A percentile compares a stretch with the other conserved stretches of the same genome.
phyloP scores from a whole-genome alignment of 2,113 vertebrate species.

The Oceanodroma tethys region DNA sequence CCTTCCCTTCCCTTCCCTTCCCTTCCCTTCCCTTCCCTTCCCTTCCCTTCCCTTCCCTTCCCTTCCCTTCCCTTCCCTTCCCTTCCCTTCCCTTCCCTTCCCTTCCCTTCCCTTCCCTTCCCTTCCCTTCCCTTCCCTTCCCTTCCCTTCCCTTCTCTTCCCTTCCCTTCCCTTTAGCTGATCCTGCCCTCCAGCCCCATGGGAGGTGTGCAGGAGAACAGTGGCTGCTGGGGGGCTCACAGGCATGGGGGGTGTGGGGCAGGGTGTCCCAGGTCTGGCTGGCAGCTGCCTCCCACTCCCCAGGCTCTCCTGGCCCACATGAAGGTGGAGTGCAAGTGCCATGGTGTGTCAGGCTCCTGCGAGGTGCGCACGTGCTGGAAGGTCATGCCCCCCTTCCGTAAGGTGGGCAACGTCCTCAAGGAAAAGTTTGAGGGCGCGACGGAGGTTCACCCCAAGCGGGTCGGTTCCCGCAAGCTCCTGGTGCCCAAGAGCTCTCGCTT shows the following conservation, averaged over 20 bases:
- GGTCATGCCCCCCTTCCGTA: slow-evolving; percentile 75
- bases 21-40: background rate
- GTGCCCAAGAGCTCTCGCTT: slow-evolving; percentile 76
- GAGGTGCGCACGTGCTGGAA: slow-evolving; percentile 79
- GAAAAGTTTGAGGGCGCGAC: slow-evolving; percentile 76
- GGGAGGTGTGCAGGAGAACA: accelerated
- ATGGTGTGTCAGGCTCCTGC: slow-evolving; percentile 75
- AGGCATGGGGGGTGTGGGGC: background rate
- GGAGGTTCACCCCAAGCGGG: slow-evolving; percentile 54
- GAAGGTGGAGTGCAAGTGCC: slow-evolving; percentile 80
- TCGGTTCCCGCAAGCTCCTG: slow-evolving; percentile 59
- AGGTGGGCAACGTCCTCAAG: slow-evolving; percentile 72
- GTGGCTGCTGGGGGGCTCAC: background rate
- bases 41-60: too few relatives aligned
- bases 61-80: background rate
- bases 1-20: background rate
- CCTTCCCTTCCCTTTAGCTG: background rate
- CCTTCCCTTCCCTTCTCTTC: background rate
- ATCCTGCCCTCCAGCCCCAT: background rate
- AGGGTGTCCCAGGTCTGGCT: background rate
- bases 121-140: background rate
- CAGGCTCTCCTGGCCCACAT: slow-evolving; percentile 80
- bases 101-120: too few relatives aligned
- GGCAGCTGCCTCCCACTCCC: background rate
- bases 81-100: background rate